Conservation (phyloP, 2,113 vertebrate genomes). For the Numida meleagris region DNA sequence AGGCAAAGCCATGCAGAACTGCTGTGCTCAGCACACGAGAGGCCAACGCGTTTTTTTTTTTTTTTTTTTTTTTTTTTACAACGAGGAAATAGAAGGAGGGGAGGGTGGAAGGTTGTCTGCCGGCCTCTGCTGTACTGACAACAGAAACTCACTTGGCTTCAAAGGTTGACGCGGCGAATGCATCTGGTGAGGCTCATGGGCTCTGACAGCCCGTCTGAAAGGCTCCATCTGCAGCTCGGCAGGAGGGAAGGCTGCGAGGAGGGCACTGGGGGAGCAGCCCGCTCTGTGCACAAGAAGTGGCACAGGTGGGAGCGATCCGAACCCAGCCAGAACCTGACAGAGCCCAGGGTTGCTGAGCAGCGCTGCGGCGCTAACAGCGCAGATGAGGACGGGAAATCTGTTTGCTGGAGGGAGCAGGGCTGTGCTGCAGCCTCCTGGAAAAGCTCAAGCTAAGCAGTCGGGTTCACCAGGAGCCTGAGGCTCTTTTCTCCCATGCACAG, state of each 20-base stretch:
- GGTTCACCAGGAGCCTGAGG: neutral
- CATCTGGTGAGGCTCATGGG: neutral
- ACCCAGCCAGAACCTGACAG: constrained; percentile 21
- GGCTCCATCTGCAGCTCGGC: neutral
- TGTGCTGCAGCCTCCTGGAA: neutral
- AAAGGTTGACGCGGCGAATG: neutral
- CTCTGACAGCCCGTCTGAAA: neutral
- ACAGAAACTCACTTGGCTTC: neutral
- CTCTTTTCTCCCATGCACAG: neutral
- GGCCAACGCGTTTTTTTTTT: neutral
- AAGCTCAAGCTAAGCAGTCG: neutral
- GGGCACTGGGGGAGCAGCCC: neutral
- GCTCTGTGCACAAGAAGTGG: neutral
- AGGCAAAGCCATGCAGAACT: neutral
- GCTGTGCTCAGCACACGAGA: neutral
- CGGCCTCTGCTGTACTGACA: neutral
- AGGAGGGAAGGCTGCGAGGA: neutral
- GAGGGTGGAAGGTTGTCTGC: neutral
- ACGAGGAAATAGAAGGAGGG: neutral
- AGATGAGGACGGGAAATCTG: neutral
- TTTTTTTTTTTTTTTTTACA: too few species aligned
- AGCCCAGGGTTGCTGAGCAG: neutral
- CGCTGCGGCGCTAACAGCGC: neutral
- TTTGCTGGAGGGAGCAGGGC: neutral
- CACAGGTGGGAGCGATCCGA: neutral